Base-by-base conservation (phyloP, 2,113 vertebrate species). In the Sula dactylatra region DNA sequence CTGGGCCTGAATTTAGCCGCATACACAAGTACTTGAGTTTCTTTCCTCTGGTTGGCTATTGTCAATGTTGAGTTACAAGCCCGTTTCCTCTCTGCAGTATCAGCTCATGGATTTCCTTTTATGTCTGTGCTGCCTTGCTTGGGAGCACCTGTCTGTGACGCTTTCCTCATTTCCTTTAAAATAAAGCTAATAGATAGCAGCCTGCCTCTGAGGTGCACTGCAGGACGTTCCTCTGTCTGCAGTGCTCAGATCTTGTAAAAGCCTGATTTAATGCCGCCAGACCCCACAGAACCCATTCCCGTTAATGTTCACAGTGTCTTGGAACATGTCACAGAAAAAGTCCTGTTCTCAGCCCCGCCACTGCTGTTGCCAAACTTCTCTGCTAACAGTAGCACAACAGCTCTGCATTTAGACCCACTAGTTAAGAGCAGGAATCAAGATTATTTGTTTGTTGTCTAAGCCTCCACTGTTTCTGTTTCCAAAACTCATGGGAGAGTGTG, bases 131-230 rank as follows among this genome's bases (percentile, higher is more conserved):
- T 86, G 91, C 74, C 81, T 93, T 93, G 72, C 80, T 71, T 71
- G 69, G 80, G 81, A 94, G 83, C 80, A 93, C 96, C 95, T 93
- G 78, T 49, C 86, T 88, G 62, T 58, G 78, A 80, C 0, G 22
- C 74, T 62, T 79, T 58, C 80, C 86, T 95, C 47, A 6, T 88
- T 93, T 91, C 89, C 91, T 95, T 87, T 70, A 77, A 73, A 90
- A 94, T 14, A 70, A 81, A 42, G 73, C 59, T 96, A 95, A 93
- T 94, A 88, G 94, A 91, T 82, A 93, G 81, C 95, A 96, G 91
- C 62, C 93, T 74, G 87, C 91, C 78, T 83, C 84, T 31, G 79
- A 88, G 86, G 82, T 31, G 18, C 79, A 11, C 55, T 16, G 59
- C 59, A 34, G 94, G 78, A 85, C 1, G 0, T 54, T 72, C 91